Evolutionary conservation across 2,797 vertebrate species (phyloP).

Genomic region (Erpetoichthys calabaricus): DNA sequence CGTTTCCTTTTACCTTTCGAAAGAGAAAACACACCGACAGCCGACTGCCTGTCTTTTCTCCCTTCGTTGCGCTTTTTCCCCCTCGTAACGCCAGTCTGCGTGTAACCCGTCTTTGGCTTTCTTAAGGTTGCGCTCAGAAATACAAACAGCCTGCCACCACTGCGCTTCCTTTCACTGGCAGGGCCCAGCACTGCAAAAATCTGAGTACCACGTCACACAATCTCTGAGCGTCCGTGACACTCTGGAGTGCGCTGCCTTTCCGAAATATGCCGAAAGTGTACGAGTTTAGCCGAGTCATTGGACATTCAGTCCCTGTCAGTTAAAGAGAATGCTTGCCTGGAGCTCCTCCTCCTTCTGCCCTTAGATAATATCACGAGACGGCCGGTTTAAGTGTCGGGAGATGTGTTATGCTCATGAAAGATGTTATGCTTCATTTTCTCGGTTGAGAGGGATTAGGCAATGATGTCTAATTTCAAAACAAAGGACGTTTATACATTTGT

Average conservation of each 20-base stretch:
- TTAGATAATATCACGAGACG: too few species aligned
- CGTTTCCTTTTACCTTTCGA: constrained; percentile 39
- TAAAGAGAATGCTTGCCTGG: too few species aligned
- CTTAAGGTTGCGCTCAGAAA: constrained; percentile 38
- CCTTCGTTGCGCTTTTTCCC: constrained; percentile 16
- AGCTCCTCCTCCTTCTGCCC: too few species aligned
- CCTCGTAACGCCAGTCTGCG: constrained; percentile 13
- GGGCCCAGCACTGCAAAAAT: constrained; percentile 48
- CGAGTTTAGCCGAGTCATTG: too few species aligned
- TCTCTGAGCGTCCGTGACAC: constrained; percentile 39
- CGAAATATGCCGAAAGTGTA: too few species aligned
- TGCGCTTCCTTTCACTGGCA: constrained; percentile 50
- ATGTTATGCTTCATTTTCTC: too few species aligned
- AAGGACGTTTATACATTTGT: too few species aligned
- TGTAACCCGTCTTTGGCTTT: constrained; percentile 7
- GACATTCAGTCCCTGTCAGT: too few species aligned
- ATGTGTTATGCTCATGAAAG: too few species aligned
- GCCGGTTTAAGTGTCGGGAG: too few species aligned
- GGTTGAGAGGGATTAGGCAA: too few species aligned
- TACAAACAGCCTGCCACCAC: constrained; percentile 50
- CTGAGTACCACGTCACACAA: constrained; percentile 41
- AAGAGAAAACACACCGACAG: constrained; percentile 11
- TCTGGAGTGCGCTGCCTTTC: background rate
- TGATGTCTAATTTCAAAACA: too few species aligned
- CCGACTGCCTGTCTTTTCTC: constrained; percentile 12